Evolutionary conservation across 1,140 invertebrate species (phyloP).

Genomic region (Drosophila nigromelanica): DNA sequence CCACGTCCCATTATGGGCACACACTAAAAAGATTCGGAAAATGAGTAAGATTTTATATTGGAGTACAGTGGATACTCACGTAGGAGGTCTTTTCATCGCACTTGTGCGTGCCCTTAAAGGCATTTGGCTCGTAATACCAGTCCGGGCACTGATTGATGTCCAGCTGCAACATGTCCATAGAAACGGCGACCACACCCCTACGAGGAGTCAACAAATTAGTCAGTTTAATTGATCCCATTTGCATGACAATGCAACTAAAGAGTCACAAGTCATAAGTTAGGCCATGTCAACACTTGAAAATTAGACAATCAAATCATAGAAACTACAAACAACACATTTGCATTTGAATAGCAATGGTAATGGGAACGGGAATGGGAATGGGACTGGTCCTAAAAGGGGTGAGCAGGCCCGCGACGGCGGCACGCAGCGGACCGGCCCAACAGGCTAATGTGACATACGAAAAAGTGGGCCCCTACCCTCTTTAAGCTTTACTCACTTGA

Average conservation of each 20-base stretch:
- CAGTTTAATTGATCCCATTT: constrained; percentile 72
- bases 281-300: constrained; percentile 73
- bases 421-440: constrained; percentile 68
- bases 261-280: constrained; percentile 67
- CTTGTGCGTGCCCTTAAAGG: constrained; percentile 97
- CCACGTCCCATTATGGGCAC: constrained; percentile 96
- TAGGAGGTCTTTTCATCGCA: constrained; percentile 96
- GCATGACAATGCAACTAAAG: constrained; percentile 64
- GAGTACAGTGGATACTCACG: constrained; percentile 87
- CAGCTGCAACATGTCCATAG: constrained; percentile 94
- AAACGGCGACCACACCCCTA: constrained; percentile 97
- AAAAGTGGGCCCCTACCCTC: constrained; percentile 27
- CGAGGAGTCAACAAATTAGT: constrained; percentile 83
- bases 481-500: constrained; percentile 90
- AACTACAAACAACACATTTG: constrained; percentile 50
- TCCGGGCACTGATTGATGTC: constrained; percentile 98
- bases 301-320: constrained; percentile 66
- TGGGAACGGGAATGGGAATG: constrained; percentile 21
- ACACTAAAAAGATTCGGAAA: constrained; percentile 88
- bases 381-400: constrained; percentile 58
- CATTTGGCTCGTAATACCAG: constrained; percentile 94
- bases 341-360: constrained; percentile 48
- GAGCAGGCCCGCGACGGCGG: constrained; percentile 59
- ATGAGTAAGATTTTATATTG: constrained; percentile 3
- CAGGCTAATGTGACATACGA: constrained; percentile 20